Percentiles rank a stretch among this genome's conserved stretches.
Evolutionary conservation across 2,888 invertebrate genomes (phyloP).

Genomic region (Eupeodes luniger): DNA sequence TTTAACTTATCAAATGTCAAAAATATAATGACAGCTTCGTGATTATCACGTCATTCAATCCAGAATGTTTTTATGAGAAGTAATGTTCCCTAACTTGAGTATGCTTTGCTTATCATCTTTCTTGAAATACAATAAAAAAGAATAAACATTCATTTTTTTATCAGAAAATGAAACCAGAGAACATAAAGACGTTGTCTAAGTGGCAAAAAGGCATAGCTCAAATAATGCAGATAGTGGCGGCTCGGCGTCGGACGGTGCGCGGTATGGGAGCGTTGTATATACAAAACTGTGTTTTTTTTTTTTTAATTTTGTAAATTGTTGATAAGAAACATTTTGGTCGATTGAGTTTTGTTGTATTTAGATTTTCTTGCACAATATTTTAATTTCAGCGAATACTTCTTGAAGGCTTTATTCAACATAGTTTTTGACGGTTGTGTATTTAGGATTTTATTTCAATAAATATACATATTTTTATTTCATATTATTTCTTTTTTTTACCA

Average conservation of each 20-base stretch:
- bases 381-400: not conserved
- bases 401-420: not conserved
- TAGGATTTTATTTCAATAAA: not conserved
- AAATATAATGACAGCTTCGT: no score
- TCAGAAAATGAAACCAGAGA: constrained; percentile 65
- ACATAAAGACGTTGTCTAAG: constrained; percentile 70
- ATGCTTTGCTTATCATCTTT: constrained; percentile 60
- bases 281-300: constrained; percentile 66
- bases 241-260: no score
- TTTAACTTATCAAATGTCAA: no score
- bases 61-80: constrained; percentile 33
- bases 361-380: constrained; percentile 58
- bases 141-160: constrained; percentile 60
- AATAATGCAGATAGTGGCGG: constrained; percentile 57
- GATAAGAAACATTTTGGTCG: constrained; percentile 62
- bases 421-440: not conserved
- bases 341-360: constrained; percentile 39
- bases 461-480: not conserved
- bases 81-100: constrained; percentile 29
- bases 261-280: not conserved
- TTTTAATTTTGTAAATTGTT: constrained; percentile 26
- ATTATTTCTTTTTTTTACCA: not conserved
- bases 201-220: constrained; percentile 64
- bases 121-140: constrained; percentile 64
- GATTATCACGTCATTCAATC: not conserved